phyloP scores from a whole-genome alignment of 2,797 vertebrate species.

The Eulemur coronatus region DNA sequence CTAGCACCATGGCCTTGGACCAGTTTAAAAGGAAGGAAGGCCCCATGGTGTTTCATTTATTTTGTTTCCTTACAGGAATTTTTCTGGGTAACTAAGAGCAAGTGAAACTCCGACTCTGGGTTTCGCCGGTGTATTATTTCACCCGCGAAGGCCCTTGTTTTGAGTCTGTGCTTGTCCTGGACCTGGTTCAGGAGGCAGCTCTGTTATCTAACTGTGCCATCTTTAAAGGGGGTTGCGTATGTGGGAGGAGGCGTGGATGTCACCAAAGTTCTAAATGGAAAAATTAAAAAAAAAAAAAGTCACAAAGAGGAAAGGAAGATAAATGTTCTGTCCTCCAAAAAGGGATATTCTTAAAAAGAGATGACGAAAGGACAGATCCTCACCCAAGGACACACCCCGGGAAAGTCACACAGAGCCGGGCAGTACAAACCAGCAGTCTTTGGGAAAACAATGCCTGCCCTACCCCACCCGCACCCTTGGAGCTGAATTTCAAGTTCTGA shows the following conservation, averaged over 20 bases:
- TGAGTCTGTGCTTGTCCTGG: constrained; percentile 36
- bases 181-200: neutral
- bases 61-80: constrained; percentile 71
- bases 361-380: neutral
- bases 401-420: neutral
- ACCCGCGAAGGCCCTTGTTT: constrained; percentile 70
- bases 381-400: neutral
- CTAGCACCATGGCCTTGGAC: neutral
- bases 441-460: constrained; percentile 36
- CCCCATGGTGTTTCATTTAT: neutral
- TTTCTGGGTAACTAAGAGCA: constrained; percentile 46
- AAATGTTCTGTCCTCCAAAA: neutral
- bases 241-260: neutral
- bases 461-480: constrained; percentile 31
- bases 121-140: constrained; percentile 76
- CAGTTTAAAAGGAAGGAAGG: constrained; percentile 49
- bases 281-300: neutral
- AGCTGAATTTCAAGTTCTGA: constrained; percentile 51
- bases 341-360: neutral
- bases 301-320: neutral
- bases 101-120: constrained; percentile 65
- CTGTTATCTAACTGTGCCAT: constrained; percentile 65
- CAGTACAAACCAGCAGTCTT: neutral
- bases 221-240: constrained; percentile 12
- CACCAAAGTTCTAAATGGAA: neutral